Percentiles rank a stretch among this genome's conserved stretches.
Conservation (phyloP, 2,113 vertebrate species). For the Alethe castanea region DNA sequence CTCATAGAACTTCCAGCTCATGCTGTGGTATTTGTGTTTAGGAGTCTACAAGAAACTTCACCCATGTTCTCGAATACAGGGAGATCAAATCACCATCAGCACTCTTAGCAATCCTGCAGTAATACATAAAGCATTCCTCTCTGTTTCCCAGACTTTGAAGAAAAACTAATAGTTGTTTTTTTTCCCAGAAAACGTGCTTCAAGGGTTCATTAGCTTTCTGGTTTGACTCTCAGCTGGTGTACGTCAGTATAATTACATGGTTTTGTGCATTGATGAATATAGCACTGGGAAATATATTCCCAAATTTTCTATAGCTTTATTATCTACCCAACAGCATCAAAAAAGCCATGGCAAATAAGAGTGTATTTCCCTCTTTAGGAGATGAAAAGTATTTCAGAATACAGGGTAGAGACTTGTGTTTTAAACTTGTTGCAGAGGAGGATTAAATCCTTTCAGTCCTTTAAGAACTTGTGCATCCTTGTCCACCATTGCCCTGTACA, state of each 20-base stretch:
- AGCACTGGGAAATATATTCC: background rate
- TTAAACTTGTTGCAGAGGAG: background rate
- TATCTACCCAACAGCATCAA: background rate
- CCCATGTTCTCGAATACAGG: background rate
- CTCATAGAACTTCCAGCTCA: background rate
- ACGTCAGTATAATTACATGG: background rate
- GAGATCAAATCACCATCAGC: background rate
- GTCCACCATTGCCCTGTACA: background rate
- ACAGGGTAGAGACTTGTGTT: background rate
- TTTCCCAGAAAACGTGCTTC: rapidly evolving
- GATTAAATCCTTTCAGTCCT: background rate
- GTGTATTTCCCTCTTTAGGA: background rate
- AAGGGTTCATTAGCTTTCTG: background rate
- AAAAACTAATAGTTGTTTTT: background rate
- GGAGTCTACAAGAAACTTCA: background rate
- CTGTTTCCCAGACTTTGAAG: background rate
- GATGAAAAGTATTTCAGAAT: background rate
- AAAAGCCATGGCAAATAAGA: background rate
- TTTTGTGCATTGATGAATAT: background rate
- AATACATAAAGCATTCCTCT: background rate
- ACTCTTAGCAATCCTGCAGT: background rate
- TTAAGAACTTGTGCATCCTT: background rate
- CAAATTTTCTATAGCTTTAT: background rate
- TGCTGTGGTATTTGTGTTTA: background rate
- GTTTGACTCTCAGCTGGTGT: background rate